Evolutionary conservation across 2,888 invertebrate genomes (phyloP).

Genomic region (Fabriciana adippe): DNA sequence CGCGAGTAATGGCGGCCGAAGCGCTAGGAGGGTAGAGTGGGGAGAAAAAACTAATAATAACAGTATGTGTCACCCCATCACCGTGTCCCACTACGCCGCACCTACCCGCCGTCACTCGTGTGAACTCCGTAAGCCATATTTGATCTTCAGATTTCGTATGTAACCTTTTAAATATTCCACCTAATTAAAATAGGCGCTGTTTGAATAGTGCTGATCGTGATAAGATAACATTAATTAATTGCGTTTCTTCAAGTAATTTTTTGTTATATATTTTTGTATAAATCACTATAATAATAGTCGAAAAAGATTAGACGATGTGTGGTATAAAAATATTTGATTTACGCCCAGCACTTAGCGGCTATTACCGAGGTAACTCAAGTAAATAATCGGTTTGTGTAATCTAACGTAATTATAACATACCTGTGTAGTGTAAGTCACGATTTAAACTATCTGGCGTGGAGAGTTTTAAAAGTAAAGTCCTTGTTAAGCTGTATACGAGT

Average conservation of each 20-base stretch:
- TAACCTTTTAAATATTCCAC: conserved; percentile 31
- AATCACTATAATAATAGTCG: conserved; percentile 22
- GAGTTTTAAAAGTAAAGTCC: conserved; percentile 62
- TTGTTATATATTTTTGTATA: conserved; percentile 5
- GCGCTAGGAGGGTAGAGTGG: conserved; percentile 61
- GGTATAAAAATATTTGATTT: conserved; percentile 41
- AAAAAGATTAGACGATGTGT: conserved; percentile 43
- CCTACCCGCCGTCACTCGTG: conserved; percentile 65
- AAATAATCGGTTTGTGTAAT: conserved; percentile 60
- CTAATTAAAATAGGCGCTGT: conserved; percentile 32
- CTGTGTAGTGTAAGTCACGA: conserved; percentile 75
- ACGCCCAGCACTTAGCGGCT: conserved; percentile 49
- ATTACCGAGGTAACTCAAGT: conserved; percentile 66
- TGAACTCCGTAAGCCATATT: conserved; percentile 60
- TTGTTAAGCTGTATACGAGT: conserved; percentile 46
- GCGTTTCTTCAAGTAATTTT: conserved; percentile 29
- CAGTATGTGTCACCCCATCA: conserved; percentile 77
- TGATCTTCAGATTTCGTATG: conserved; percentile 42
- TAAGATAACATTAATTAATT: conserved; percentile 36
- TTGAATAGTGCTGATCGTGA: conserved; percentile 31
- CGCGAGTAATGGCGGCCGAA: conserved; percentile 69
- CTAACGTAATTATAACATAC: conserved; percentile 78
- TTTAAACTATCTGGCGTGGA: conserved; percentile 66
- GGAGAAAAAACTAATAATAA: conserved; percentile 82
- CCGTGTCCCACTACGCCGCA: conserved; percentile 64